Evolutionary conservation across 2,888 invertebrate genomes (phyloP), one percentile per base, ranked within the genome.

Genomic region (Cheiracanthium punctorium): DNA sequence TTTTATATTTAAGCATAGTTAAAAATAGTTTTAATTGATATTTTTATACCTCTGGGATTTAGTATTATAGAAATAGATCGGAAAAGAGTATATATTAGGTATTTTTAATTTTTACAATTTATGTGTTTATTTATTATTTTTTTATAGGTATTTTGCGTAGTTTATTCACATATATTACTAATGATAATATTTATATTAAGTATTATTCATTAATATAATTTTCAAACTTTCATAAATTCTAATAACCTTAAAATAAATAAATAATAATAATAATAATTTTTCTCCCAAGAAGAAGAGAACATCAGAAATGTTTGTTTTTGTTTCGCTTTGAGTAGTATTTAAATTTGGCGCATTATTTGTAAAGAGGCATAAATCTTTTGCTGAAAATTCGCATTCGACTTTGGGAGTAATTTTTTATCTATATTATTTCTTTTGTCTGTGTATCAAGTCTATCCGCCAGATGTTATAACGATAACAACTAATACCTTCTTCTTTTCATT

Each of bases 321-420:
- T 76, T 76, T 76, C 67, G 8, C n/a, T 29, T 17, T 10, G 17
- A 41, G 14, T 33, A 12, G 64, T n/a, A 67, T 76, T 76, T 76
- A 76, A 76, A 67, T 67, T 76, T 76, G 67, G 76, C 65, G 76
- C 65, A 43, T 32, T 41, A 43, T 76, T 58, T 24, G 58, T 58
- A 58, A 48, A 20, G 58, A 20, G 14, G n/a, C 17, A 24, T n/a
- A n/a, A 58, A 58, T 58, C 24, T 24, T 2, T 1, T 7, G 1
- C 1, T 24, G 7, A 58, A 58, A 58, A 24, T 24, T 58, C 4
- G 5, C 58, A 1, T 2, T 2, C 5, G 58, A 4, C 8, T 24
- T 24, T 24, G 20, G 24, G 20, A 24, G 4, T 58, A 17, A 20
- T 7, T 24, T 58, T 58, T 24, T 2, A 58, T 24, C 20, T 17